Percentiles rank a stretch among this genome's conserved stretches.
phyloP scores from a whole-genome alignment of 2,113 vertebrate genomes.

The Sinocyclocheilus anshuiensis region DNA sequence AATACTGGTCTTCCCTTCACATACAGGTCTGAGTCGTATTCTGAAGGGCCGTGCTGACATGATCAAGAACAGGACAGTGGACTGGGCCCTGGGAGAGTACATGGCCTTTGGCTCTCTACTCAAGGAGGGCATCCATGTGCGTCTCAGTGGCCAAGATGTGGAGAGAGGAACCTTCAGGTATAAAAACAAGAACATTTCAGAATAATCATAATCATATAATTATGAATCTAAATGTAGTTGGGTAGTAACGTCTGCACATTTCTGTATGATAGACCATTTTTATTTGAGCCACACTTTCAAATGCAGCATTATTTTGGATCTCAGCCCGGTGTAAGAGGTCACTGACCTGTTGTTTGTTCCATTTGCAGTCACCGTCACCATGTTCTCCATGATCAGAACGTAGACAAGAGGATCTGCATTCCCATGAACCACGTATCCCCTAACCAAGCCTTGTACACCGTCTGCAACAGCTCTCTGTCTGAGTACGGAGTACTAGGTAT shows the following conservation, averaged over 20 bases:
- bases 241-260: not conserved
- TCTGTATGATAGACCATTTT: not conserved
- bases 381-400: slow-evolving; percentile 95
- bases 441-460: slow-evolving; percentile 94
- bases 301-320: not conserved
- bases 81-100: slow-evolving; percentile 97
- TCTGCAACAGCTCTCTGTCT: slow-evolving; percentile 95
- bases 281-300: not conserved
- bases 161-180: slow-evolving; percentile 98
- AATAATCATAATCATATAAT: too few species aligned
- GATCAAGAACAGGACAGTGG: slow-evolving; percentile 87
- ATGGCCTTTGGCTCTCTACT: slow-evolving; percentile 96
- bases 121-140: slow-evolving; percentile 90
- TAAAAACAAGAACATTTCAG: too few species aligned
- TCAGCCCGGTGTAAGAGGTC: not conserved
- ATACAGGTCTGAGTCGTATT: slow-evolving; percentile 89
- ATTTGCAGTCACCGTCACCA: slow-evolving; percentile 91
- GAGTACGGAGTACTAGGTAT: slow-evolving; percentile 90
- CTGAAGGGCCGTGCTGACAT: slow-evolving; percentile 88
- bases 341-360: not conserved
- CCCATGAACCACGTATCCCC: slow-evolving; percentile 96
- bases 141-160: slow-evolving; percentile 94
- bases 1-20: not conserved
- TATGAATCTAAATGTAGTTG: not conserved
- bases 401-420: slow-evolving; percentile 96